Base-by-base conservation (phyloP, 2,888 invertebrate species). In the Hypomecis atomaria region DNA sequence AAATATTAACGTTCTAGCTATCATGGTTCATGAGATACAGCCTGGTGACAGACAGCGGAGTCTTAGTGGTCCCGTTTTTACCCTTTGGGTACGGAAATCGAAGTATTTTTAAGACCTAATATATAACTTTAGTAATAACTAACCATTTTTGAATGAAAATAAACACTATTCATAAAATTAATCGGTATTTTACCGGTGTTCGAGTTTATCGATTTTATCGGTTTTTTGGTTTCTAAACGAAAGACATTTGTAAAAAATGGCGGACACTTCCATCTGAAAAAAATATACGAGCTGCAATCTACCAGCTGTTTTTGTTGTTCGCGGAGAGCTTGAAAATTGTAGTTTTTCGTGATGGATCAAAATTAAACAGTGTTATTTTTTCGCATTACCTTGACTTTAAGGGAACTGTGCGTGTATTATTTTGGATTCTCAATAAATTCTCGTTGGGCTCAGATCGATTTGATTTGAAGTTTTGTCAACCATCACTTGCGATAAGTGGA, bases 261-360 rank as follows among this genome's bases (percentile, higher is more conserved):
- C 56, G 56, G 10, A 47, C 33, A 43, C 54, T 54, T 43, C 36
- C 54, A 34, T 43, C 55, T 52, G 70, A 79, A 79, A 79, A 80
- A 82, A 86, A 85, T 67, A 79, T 73, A 78, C 85, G 85, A 84
- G 77, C 80, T 23, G 23, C 3, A 23, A 23, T 23, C 23, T 80
- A 85, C 89, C 92, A 92, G 92, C 92, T 92, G 92, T 92, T 92
- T 91, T 89, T 84, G 78, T 81, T 84, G 84, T 84, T 77, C 74
- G 83, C 80, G 72, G 71, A 84, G 83, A 79, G 83, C 86, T 86
- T 83, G 78, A 82, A 86, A 85, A 85, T 85, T 77, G 73, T 80
- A 83, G 81, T 75, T 86, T 86, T 84, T 87, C 83, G 85, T 74
- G 82, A 86, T 86, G 88, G 84, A 84, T 89, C 91, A 87, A 92